Base-by-base conservation (phyloP, 2,113 vertebrate species). In the Stomatorhinus ivindoensis region DNA sequence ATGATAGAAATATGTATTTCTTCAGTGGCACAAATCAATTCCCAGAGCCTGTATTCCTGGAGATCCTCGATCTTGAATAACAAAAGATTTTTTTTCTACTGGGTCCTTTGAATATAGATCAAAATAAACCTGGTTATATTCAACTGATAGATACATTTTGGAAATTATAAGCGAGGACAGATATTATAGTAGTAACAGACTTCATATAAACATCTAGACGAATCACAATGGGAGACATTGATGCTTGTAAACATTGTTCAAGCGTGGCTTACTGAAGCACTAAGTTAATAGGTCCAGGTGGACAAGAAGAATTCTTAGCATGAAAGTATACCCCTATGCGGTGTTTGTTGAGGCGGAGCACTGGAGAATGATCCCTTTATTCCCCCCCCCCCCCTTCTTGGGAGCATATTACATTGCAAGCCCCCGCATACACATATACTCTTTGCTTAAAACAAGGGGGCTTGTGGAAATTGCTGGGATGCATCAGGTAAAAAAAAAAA, bases 241-340 rank as follows among this genome's bases (percentile, higher is more conserved):
- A 47, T 46, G 44, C 39, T 46, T 47, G 44, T 65, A 88, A 88
- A 88, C 90, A 91, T 92, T 90, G 91, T 92, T 93, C 86, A 92
- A 87, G 90, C 90, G 61, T 90, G 88, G 91, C 90, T 88, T 94
- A 94, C 90, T 94, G 94, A 93, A 95, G 94, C 95, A 95, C 93
- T 94, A 91, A 93, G 90, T 93, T 95, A 94, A 94, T 95, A 95
- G 93, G 95, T 94, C 93, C 95, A 94, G 94, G 94, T 95, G 94
- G 94, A 93, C 93, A 92, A 93, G 94, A 95, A 94, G 94, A 95
- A 93, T 94, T 94, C 91, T 92, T 94, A 92, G 94, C 94, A 95
- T 95, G 95, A 94, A 95, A 94, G 94, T 90, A 92, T 89, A 91
- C 88, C 92, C 91, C 31, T 91, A 90, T 88, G 90, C 92, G 92